Percentiles rank a stretch among this genome's conserved stretches.
Evolutionary conservation across 2,888 invertebrate species (phyloP).

Genomic region (Hermaeophaga mercurialis): DNA sequence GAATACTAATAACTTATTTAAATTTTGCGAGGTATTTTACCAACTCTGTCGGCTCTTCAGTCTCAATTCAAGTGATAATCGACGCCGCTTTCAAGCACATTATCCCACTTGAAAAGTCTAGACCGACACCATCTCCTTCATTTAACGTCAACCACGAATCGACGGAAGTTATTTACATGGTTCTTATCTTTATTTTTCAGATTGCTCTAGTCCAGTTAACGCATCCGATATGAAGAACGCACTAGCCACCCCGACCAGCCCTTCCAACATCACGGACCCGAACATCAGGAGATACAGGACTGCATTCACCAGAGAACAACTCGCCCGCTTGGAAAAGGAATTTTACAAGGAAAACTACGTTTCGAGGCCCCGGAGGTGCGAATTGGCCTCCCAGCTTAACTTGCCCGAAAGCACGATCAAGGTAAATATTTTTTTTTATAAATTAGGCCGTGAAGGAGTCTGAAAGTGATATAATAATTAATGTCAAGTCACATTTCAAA

Average conservation of each 20-base stretch:
- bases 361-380: constrained; percentile 91
- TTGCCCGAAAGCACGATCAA: constrained; percentile 98
- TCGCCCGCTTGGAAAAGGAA: constrained; percentile 91
- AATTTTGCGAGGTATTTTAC: too few relatives aligned
- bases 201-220: constrained; percentile 58
- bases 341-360: constrained; percentile 98
- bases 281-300: constrained; percentile 90
- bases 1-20: too few relatives aligned
- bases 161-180: constrained; percentile 10
- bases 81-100: neutral
- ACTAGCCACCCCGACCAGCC: constrained; percentile 39
- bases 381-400: constrained; percentile 89
- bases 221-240: constrained; percentile 40
- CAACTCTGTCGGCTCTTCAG: too few relatives aligned
- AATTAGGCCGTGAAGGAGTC: too few relatives aligned
- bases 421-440: constrained; percentile 63
- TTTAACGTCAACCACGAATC: neutral
- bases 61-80: too few relatives aligned
- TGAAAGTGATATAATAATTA: too few relatives aligned
- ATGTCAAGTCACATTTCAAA: too few relatives aligned
- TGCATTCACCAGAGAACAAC: constrained; percentile 94
- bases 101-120: constrained; percentile 27
- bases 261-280: constrained; percentile 60
- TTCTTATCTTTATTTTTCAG: constrained; percentile 54
- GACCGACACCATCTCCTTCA: constrained; percentile 15